Evolutionary conservation across 1,140 invertebrate genomes (phyloP), one percentile per base, ranked within the genome.

Genomic region (Drosophila tsacasi): DNA sequence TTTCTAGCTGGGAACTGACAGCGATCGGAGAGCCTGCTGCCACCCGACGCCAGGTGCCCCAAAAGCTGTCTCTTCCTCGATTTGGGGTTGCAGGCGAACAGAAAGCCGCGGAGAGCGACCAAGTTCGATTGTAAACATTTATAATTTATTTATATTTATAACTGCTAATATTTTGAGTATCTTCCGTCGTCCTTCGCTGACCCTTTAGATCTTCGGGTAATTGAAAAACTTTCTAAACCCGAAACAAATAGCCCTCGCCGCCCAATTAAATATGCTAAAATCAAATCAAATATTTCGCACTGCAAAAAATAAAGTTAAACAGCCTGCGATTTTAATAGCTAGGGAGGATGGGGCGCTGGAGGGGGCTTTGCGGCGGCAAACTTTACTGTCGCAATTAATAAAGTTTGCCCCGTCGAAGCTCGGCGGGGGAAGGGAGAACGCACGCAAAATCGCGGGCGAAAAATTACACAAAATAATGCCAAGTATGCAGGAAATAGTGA

Each of bases 311-410:
- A 15, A 35, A 76, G 30, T 12, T 54, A 57, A 79, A 30, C 35
- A 64, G 50, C 30, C 17, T 35, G 13, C 32, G 37, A 69, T 50
- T 65, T 65, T 42, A 72, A 40, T 60, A 30, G 57, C 15, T 1
- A 10, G 12, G 46, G 35, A 17, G 8, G 10, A 25, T 39, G 55
- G 8, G 30, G 40, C 35, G 68, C 30, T 46, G 63, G 63, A 39
- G 57, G 47, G 8, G 32, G 32, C 44, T 39, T 50, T 68, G 62
- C 23, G 67, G 66, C 57, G 44, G 60, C 55, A 62, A 84, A 81
- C 82, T 84, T 84, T 71, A 67, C 77, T 82, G 79, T 86, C 83
- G 83, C 83, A 87, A 87, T 87, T 87, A 87, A 83, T 87, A 87
- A 87, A 87, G 79, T 87, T 87, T 87, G 62, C 47, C 60, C 12